A percentile compares a stretch with the other conserved stretches of the same genome.
Conservation (phyloP, 2,888 invertebrate genomes). For the Nomada fucata region DNA sequence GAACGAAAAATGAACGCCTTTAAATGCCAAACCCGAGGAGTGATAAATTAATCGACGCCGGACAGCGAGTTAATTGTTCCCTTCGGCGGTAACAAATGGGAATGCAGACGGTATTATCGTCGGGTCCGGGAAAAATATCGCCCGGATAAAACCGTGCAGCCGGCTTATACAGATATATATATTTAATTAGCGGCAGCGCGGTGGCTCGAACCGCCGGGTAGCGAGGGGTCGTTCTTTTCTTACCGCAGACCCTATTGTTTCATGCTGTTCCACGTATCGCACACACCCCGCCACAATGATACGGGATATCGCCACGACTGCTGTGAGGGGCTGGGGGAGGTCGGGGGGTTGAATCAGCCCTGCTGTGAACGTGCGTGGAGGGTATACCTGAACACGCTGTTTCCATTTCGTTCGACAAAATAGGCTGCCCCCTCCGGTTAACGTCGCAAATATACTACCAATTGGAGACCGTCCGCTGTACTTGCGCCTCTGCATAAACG, state of each 20-base stretch:
- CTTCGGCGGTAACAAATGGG: conserved; percentile 59
- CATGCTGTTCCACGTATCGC: conserved; percentile 32
- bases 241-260: conserved; percentile 44
- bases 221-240: conserved; percentile 34
- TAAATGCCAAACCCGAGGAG: conserved; percentile 46
- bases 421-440: conserved; percentile 28
- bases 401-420: conserved; percentile 53
- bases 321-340: background rate
- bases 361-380: conserved; percentile 19
- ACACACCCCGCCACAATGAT: conserved; percentile 8
- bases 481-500: conserved; percentile 3
- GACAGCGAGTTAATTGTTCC: conserved; percentile 58
- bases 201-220: conserved; percentile 5
- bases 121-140: conserved; percentile 48
- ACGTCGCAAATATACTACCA: conserved; percentile 16
- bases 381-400: conserved; percentile 40
- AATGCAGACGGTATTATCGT: conserved; percentile 53
- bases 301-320: conserved; percentile 5
- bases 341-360: conserved; percentile 7
- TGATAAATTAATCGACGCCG: conserved; percentile 62
- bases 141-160: conserved; percentile 41
- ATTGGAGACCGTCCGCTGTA: background rate
- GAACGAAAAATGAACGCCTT: conserved; percentile 43
- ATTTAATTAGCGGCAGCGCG: conserved; percentile 58
- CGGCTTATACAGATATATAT: conserved; percentile 63